These are phyloP conservation scores for Loxodonta africana DNA, from an alignment of 2,113 vertebrate species.

Conservation along the genomic window DNA sequence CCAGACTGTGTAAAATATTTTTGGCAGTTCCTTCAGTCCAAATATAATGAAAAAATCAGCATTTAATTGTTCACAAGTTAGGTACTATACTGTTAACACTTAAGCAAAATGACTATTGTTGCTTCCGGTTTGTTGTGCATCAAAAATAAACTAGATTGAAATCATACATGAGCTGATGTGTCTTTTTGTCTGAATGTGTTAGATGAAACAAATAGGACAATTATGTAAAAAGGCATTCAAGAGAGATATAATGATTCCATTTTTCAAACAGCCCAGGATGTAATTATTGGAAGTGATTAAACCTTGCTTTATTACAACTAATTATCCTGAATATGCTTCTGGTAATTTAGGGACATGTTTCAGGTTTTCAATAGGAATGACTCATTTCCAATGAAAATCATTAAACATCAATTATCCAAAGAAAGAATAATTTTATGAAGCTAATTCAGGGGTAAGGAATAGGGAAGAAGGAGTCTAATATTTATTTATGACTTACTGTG, in stretches of 20 bases:
- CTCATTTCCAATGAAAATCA: constrained; percentile 17
- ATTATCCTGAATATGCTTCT: constrained; percentile 41
- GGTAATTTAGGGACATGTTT: constrained; percentile 9
- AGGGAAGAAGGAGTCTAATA: not conserved
- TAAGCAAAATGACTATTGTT: constrained; percentile 29
- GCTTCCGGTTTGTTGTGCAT: constrained; percentile 11
- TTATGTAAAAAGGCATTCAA: constrained; percentile 36
- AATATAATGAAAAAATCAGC: constrained; percentile 3
- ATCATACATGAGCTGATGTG: not conserved
- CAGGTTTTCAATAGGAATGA: not conserved
- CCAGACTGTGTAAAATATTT: not conserved
- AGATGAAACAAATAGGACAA: constrained; percentile 36
- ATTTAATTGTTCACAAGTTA: not conserved
- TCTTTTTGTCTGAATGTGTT: not conserved
- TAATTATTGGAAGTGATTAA: constrained; percentile 56
- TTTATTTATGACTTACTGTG: not conserved
- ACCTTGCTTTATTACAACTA: constrained; percentile 28
- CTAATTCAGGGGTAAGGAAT: not conserved
- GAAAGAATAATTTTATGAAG: constrained; percentile 1
- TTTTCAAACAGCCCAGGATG: not conserved
- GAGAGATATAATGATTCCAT: not conserved
- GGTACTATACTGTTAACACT: not conserved
- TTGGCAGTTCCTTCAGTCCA: not conserved
- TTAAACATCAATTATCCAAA: constrained; percentile 38
- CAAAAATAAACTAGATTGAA: constrained; percentile 36